These are phyloP conservation scores for Rotaria macrura DNA, from an alignment of 2,888 invertebrate genomes.

Conservation along the genomic window DNA sequence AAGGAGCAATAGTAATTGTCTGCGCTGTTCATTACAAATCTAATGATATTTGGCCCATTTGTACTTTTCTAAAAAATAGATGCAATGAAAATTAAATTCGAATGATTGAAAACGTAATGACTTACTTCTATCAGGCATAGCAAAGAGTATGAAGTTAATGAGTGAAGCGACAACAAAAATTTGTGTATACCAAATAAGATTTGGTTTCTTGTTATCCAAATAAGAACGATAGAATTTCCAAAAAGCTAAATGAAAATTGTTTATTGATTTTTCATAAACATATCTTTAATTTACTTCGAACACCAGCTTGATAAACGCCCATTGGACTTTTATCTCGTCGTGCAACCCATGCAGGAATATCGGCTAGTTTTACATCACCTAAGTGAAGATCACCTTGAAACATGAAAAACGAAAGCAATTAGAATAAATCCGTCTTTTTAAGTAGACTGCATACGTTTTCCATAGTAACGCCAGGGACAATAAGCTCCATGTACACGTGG, in stretches of 20 bases:
- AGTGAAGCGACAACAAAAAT: neutral
- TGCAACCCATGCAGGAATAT: neutral
- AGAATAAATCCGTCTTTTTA: too few relatives aligned
- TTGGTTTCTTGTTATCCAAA: neutral
- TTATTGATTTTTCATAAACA: neutral
- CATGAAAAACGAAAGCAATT: neutral
- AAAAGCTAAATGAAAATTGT: neutral
- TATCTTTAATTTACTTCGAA: neutral
- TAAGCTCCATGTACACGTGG: conserved; percentile 33
- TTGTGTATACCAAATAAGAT: conserved; percentile 14
- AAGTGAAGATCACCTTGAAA: neutral
- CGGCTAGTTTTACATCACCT: neutral
- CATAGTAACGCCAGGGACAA: conserved; percentile 31
- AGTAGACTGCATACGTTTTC: conserved; percentile 22
- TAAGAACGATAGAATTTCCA: conserved; percentile 1
- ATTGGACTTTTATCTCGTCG: neutral
- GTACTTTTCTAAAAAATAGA: neutral
- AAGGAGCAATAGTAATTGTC: neutral
- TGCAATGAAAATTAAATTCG: neutral
- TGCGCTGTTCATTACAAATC: neutral
- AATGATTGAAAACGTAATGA: neutral
- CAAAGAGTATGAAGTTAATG: neutral
- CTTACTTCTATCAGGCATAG: conserved; percentile 11
- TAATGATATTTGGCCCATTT: conserved; percentile 19
- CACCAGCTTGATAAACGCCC: neutral